Conservation (phyloP, 2,888 invertebrate species). For the Bursaphelenchus okinawaensis region DNA sequence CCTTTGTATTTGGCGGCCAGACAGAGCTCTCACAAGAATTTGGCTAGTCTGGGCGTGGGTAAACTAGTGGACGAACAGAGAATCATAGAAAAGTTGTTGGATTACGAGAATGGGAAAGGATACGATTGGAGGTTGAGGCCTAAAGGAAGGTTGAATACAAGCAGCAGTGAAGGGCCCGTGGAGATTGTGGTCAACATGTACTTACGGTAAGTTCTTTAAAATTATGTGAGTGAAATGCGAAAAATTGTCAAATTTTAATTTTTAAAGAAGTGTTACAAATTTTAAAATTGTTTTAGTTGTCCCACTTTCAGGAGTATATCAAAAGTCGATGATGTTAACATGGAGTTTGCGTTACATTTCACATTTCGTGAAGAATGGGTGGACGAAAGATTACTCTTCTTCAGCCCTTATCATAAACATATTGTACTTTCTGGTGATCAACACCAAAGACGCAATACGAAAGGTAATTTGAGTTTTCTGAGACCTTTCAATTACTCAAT, state of each 20-base stretch:
- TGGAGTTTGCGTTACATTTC: conserved; percentile 76
- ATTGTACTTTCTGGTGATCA: conserved; percentile 42
- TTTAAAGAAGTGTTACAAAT: background rate
- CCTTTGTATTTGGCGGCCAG: background rate
- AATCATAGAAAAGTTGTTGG: conserved; percentile 35
- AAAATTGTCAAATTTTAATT: too few relatives aligned
- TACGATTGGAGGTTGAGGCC: conserved; percentile 44
- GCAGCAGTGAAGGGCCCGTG: conserved; percentile 30
- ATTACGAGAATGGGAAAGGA: conserved; percentile 22
- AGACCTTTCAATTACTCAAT: too few relatives aligned
- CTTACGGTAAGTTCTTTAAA: conserved; percentile 39
- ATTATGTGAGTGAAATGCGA: too few relatives aligned
- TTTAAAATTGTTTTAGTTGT: background rate
- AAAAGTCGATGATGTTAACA: conserved; percentile 50
- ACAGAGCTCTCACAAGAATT: background rate
- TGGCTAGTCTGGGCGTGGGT: conserved; percentile 13
- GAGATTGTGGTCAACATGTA: conserved; percentile 42
- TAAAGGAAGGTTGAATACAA: conserved; percentile 17
- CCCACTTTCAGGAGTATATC: conserved; percentile 38
- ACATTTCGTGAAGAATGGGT: conserved; percentile 95
- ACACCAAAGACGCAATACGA: conserved; percentile 13
- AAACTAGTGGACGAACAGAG: conserved; percentile 43
- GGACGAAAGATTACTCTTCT: conserved; percentile 70
- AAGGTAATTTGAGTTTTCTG: too few relatives aligned
- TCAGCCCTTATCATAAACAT: conserved; percentile 41